Conservation (phyloP, 2,888 invertebrate genomes). For the Fissipunctia ypsillon region DNA sequence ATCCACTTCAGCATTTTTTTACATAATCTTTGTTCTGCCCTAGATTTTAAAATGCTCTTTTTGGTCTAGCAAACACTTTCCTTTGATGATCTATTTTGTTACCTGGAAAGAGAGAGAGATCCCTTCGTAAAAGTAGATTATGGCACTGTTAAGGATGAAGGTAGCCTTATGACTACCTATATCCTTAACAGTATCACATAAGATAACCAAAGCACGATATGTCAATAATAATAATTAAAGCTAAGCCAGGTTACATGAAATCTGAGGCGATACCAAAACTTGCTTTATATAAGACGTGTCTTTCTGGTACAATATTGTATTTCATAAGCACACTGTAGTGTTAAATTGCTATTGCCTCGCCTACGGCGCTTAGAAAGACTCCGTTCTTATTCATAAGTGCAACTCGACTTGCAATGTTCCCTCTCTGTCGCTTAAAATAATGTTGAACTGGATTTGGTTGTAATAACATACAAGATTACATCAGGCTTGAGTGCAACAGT, state of each 20-base stretch:
- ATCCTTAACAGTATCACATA: too few species aligned
- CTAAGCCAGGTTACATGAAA: neutral
- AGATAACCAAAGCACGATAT: neutral
- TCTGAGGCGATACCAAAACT: neutral
- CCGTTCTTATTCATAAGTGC: neutral
- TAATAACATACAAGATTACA: too few species aligned
- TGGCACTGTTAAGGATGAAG: neutral
- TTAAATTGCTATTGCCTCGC: conserved; percentile 13
- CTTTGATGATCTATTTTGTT: neutral
- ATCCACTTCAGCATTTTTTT: neutral
- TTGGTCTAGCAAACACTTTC: neutral
- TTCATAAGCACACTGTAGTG: neutral
- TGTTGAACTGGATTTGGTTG: neutral
- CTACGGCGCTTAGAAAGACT: neutral
- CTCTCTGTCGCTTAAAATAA: neutral
- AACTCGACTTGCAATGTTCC: neutral
- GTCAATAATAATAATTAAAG: neutral
- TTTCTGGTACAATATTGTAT: neutral
- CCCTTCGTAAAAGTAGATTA: neutral
- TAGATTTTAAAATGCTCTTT: neutral
- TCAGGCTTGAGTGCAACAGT: too few species aligned
- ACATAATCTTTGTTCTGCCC: neutral
- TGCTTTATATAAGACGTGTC: neutral
- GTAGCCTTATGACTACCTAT: too few species aligned
- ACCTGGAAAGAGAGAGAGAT: neutral